Evolutionary conservation across 2,888 invertebrate species (phyloP), one percentile per base, ranked within the genome.

Genomic region (Acleris cristana): DNA sequence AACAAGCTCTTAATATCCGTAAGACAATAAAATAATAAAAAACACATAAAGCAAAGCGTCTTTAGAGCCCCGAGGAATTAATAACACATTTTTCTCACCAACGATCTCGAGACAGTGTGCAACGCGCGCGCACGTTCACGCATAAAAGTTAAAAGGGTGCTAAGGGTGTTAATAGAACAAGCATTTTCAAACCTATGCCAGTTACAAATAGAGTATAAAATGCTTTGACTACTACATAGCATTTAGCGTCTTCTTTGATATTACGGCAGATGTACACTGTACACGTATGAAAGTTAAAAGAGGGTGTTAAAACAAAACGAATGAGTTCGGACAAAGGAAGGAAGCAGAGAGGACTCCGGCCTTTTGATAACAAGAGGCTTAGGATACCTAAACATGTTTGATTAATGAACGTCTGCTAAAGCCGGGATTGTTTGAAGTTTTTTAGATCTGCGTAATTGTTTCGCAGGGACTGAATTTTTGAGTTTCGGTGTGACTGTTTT

Each of bases 231-330:
- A 26, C 26, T 26, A 26, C 26, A 26, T 26, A 8, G 26, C 7
- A 26, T 8, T 26, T 26, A 26, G 26, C 26, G 2, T 2, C 7
- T 26, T 26, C 8, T 26, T 26, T 26, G 6, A 26, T 26, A 26
- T 8, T 7, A 26, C 1, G 26, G 26, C 26, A 26, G 26, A 26
- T 34, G 34, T 34, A 34, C 34, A 34, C n/a, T n/a, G n/a, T n/a
- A n/a, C 34, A 34, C 34, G 82, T 87, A 87, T 87, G 89, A 83
- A 86, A 88, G 85, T 89, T 89, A 87, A 89, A 91, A 88, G 90
- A 92, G 26, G 92, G 92, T 85, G 92, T 92, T 90, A 89, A 90
- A 89, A 92, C 92, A 92, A 92, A 92, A 92, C 92, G 92, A 84
- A 92, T 92, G 92, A 91, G 84, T 82, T 84, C 77, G 88, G 91